A percentile compares a stretch with the other conserved stretches of the same genome.
phyloP scores from a whole-genome alignment of 2,113 vertebrate genomes.

The Hippopotamus amphibius region DNA sequence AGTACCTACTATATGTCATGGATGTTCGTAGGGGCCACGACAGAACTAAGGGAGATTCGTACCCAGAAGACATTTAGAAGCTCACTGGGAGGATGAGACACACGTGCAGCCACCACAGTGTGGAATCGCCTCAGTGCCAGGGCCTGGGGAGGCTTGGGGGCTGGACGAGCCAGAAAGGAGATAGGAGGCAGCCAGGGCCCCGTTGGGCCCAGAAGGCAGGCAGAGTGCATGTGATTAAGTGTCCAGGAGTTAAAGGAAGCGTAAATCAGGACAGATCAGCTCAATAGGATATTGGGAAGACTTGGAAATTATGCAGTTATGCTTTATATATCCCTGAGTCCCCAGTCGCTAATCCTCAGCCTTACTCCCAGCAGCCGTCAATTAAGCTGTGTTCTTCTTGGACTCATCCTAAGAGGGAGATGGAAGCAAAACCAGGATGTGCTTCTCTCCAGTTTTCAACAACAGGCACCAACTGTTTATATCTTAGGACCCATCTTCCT shows the following conservation, averaged over 20 bases:
- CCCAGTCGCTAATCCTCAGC: background rate
- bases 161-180: background rate
- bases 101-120: background rate
- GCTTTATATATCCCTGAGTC: background rate
- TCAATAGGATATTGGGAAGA: background rate
- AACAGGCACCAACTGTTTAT: background rate
- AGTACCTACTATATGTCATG: background rate
- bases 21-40: background rate
- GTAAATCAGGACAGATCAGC: background rate
- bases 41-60: background rate
- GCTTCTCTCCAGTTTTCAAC: background rate
- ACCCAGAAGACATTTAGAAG: background rate
- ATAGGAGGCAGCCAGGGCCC: background rate
- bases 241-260: slow-evolving; percentile 10
- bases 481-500: background rate
- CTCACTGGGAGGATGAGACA: background rate
- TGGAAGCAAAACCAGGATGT: background rate
- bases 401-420: background rate
- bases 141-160: background rate
- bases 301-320: background rate
- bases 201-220: background rate
- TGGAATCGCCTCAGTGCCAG: background rate
- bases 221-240: background rate
- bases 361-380: background rate
- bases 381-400: background rate